Conservation (phyloP, 2,888 invertebrate genomes). For the Zonitis immaculata region DNA sequence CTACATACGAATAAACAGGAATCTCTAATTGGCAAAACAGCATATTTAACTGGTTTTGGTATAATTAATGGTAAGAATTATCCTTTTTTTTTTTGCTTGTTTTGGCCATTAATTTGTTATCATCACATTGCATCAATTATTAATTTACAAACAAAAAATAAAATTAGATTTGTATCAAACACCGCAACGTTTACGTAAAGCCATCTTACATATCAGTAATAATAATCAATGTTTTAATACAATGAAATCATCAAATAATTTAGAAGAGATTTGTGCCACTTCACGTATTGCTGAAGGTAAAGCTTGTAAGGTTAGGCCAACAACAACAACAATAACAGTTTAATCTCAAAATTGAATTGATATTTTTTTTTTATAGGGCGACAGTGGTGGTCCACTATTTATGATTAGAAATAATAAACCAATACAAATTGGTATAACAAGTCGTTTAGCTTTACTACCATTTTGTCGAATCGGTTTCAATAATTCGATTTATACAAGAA, state of each 20-base stretch:
- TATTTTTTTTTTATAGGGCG: too few species aligned
- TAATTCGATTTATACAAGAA: background rate
- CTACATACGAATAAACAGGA: constrained; percentile 39
- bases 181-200: constrained; percentile 38
- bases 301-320: constrained; percentile 44
- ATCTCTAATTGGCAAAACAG: constrained; percentile 38
- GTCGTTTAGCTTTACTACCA: constrained; percentile 25
- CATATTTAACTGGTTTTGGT: constrained; percentile 43
- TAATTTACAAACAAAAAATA: too few species aligned
- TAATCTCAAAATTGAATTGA: too few species aligned
- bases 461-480: background rate
- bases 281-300: constrained; percentile 43
- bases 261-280: constrained; percentile 42
- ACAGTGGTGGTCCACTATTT: constrained; percentile 43
- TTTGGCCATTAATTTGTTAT: too few species aligned
- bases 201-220: constrained; percentile 38
- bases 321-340: too few species aligned
- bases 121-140: too few species aligned
- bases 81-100: too few species aligned
- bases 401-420: constrained; percentile 33
- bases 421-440: constrained; percentile 43
- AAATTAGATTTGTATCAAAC: constrained; percentile 37
- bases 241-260: constrained; percentile 19
- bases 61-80: constrained; percentile 39
- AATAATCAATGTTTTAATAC: constrained; percentile 37